Conservation (phyloP, 64 coral and sea anemone species). For the Stichodactyla mertensii region DNA sequence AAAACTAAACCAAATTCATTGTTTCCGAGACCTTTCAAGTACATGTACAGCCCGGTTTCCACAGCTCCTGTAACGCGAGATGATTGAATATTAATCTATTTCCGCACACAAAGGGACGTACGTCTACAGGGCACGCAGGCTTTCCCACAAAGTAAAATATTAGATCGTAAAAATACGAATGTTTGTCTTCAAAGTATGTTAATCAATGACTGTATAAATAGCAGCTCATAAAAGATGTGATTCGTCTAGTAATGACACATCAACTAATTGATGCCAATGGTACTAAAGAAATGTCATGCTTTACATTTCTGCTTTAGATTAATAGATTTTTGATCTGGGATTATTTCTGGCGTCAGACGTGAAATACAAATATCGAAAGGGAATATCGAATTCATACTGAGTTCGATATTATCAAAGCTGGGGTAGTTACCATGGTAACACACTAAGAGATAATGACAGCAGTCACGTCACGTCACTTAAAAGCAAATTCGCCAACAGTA, state of each 20-base stretch:
- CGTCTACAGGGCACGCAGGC: neutral
- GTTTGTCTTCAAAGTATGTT: constrained; percentile 8
- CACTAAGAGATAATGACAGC: too few species aligned
- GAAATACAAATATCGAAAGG: too few species aligned
- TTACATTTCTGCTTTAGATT: neutral
- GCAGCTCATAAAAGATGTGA: neutral
- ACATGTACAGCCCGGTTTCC: neutral
- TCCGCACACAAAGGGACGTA: neutral
- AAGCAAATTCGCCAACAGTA: too few species aligned
- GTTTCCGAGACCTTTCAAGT: neutral
- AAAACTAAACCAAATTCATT: neutral
- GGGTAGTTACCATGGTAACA: too few species aligned
- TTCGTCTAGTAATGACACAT: neutral
- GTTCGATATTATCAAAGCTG: too few species aligned
- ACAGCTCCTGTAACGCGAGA: neutral
- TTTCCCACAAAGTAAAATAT: neutral
- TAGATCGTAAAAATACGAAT: neutral
- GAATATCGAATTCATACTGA: too few species aligned
- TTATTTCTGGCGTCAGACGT: too few species aligned
- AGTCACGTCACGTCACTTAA: too few species aligned
- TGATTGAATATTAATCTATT: constrained; percentile 18
- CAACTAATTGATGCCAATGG: neutral
- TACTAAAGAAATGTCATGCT: too few species aligned
- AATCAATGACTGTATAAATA: neutral
- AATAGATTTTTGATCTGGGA: neutral